These are phyloP conservation scores for Synanthedon tipuliformis DNA, from an alignment of 2,888 invertebrate genomes.

Conservation along the genomic window DNA sequence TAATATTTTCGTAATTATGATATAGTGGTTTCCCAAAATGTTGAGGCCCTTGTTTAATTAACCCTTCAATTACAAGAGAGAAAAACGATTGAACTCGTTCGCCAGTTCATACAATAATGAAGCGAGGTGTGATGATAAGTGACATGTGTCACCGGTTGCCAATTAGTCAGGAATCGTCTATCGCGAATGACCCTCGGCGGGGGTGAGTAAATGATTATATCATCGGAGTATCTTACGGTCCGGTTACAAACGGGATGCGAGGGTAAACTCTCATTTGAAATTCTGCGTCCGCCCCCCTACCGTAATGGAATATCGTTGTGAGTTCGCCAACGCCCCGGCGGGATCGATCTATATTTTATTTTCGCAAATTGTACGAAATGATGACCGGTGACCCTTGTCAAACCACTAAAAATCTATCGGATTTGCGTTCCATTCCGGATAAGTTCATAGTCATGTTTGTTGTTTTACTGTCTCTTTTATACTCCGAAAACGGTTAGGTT, in stretches of 20 bases:
- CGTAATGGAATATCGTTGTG: slow-evolving; percentile 66
- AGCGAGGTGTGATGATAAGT: neutral
- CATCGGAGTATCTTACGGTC: neutral
- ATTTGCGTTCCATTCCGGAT: slow-evolving; percentile 7
- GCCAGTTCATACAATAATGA: neutral
- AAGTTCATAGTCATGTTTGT: slow-evolving; percentile 17
- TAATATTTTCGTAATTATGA: too few relatives aligned
- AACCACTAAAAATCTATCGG: slow-evolving; percentile 21
- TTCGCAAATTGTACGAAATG: slow-evolving; percentile 56
- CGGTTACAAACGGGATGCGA: slow-evolving; percentile 28
- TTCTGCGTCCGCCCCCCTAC: slow-evolving; percentile 35
- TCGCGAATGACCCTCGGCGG: neutral
- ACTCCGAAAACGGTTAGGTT: neutral
- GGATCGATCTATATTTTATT: slow-evolving; percentile 62
- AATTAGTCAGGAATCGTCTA: neutral
- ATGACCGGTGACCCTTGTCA: slow-evolving; percentile 54
- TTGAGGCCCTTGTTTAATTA: neutral
- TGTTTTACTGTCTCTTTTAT: slow-evolving; percentile 6
- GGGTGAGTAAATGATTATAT: neutral
- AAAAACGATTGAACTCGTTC: slow-evolving; percentile 13
- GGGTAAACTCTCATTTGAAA: slow-evolving; percentile 57
- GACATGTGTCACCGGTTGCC: neutral
- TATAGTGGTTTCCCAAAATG: slow-evolving; percentile 4
- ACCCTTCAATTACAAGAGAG: slow-evolving; percentile 10
- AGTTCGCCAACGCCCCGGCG: slow-evolving; percentile 28